These are phyloP conservation scores for Rhopalosiphum nymphaeae DNA, from an alignment of 2,888 invertebrate species.

Conservation along the genomic window DNA sequence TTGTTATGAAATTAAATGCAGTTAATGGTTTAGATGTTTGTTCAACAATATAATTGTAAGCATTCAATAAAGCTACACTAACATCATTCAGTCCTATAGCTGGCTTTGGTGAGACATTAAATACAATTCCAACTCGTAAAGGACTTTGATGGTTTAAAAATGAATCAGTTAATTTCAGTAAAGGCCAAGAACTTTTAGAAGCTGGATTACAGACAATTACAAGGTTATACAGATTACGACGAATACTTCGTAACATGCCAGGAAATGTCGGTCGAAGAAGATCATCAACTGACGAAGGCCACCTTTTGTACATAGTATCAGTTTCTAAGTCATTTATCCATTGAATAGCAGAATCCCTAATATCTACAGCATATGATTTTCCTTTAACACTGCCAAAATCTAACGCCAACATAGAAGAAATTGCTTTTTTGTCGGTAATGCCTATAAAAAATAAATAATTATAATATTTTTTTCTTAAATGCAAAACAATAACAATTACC, in stretches of 20 bases:
- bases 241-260: constrained; percentile 92
- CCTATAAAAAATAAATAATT: constrained; percentile 72
- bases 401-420: constrained; percentile 76
- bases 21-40: constrained; percentile 78
- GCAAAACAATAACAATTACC: constrained; percentile 71
- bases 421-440: constrained; percentile 76
- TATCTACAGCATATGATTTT: constrained; percentile 88
- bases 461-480: background rate
- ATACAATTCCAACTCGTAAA: constrained; percentile 87
- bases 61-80: constrained; percentile 86
- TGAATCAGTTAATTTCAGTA: constrained; percentile 90
- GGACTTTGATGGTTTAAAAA: constrained; percentile 93
- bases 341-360: constrained; percentile 90
- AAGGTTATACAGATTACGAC: constrained; percentile 88
- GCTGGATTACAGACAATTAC: constrained; percentile 89
- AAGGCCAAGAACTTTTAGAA: constrained; percentile 76
- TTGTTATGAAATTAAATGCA: constrained; percentile 88
- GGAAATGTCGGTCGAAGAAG: constrained; percentile 96
- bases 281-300: constrained; percentile 91
- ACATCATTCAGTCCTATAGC: constrained; percentile 78
- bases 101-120: constrained; percentile 76
- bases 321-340: constrained; percentile 96
- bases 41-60: constrained; percentile 90
- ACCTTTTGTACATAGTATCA: constrained; percentile 88
- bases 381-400: constrained; percentile 75